phyloP scores from a whole-genome alignment of 2,888 invertebrate genomes.

The Gasteruption jaculator region DNA sequence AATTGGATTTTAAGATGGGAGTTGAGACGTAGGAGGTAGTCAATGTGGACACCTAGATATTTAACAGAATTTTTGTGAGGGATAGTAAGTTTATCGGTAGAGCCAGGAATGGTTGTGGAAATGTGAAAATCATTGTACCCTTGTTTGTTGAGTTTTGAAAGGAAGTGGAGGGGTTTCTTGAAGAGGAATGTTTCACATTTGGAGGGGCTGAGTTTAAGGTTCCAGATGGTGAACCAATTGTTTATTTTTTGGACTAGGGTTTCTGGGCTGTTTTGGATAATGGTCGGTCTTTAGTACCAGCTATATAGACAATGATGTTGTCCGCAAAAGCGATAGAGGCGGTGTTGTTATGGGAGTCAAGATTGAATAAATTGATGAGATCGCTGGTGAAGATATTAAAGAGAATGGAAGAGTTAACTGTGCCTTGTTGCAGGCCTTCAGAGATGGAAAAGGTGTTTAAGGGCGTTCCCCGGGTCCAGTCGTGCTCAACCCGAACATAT shows the following conservation, averaged over 20 bases:
- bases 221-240: constrained; percentile 17
- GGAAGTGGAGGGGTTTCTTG: too few relatives aligned
- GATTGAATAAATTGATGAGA: not conserved
- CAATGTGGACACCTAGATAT: constrained; percentile 15
- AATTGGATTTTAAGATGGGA: constrained; percentile 4
- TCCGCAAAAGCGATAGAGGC: constrained; percentile 17
- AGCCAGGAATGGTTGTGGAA: not conserved
- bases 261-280: too few relatives aligned
- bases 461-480: too few relatives aligned
- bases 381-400: constrained; percentile 17
- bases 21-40: constrained; percentile 3
- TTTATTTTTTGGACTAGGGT: too few relatives aligned
- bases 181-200: constrained; percentile 24
- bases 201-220: constrained; percentile 16
- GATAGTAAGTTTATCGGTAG: not conserved
- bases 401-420: constrained; percentile 11
- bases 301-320: constrained; percentile 13
- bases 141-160: not conserved
- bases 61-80: constrained; percentile 10
- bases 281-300: constrained; percentile 10
- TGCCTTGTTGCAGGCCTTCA: constrained; percentile 19
- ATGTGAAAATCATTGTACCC: constrained; percentile 12
- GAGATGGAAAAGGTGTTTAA: not conserved
- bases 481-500: too few relatives aligned
- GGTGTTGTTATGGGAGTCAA: constrained; percentile 2